Evolutionary conservation across 2,888 invertebrate species (phyloP).

Genomic region (Caenorhabditis becei): DNA sequence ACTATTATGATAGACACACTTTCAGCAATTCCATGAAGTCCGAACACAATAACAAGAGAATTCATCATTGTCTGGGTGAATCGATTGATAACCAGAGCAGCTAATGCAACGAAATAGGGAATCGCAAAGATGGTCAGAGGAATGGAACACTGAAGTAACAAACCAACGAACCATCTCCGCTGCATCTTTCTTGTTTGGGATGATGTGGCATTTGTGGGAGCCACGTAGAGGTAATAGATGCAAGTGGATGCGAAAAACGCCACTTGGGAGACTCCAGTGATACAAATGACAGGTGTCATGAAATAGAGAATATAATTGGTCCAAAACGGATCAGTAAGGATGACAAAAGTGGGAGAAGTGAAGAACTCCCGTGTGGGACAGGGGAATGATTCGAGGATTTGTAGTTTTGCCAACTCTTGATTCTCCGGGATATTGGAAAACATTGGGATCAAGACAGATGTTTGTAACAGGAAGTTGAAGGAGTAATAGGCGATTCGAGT

Average conservation of each 20-base stretch:
- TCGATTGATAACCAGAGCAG: not conserved
- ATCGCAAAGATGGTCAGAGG: slow-evolving; percentile 6
- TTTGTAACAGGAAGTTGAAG: not conserved
- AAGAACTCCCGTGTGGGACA: slow-evolving; percentile 30
- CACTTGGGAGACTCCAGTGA: not conserved
- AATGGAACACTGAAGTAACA: slow-evolving; percentile 2
- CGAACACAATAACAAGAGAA: slow-evolving; percentile 8
- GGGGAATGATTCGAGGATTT: slow-evolving; percentile 5
- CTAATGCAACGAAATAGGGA: slow-evolving; percentile 4
- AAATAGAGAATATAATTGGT: not conserved
- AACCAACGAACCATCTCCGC: slow-evolving; percentile 11
- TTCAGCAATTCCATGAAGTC: slow-evolving; percentile 22
- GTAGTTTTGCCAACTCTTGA: slow-evolving; percentile 14
- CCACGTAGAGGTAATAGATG: slow-evolving; percentile 17
- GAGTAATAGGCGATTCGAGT: slow-evolving; percentile 4
- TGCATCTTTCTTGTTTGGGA: slow-evolving; percentile 9
- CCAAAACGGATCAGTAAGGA: slow-evolving; percentile 5
- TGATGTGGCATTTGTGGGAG: not conserved
- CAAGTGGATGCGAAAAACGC: slow-evolving; percentile 6
- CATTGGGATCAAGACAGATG: not conserved
- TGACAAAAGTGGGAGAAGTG: slow-evolving; percentile 5
- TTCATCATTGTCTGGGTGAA: slow-evolving; percentile 19
- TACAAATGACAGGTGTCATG: not conserved
- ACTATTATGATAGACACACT: slow-evolving; percentile 16
- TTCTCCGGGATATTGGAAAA: slow-evolving; percentile 11